A percentile compares a stretch with the other conserved stretches of the same genome.
These are phyloP conservation scores for Wasmannia auropunctata DNA, from an alignment of 1,140 invertebrate species.

Conservation along the genomic window DNA sequence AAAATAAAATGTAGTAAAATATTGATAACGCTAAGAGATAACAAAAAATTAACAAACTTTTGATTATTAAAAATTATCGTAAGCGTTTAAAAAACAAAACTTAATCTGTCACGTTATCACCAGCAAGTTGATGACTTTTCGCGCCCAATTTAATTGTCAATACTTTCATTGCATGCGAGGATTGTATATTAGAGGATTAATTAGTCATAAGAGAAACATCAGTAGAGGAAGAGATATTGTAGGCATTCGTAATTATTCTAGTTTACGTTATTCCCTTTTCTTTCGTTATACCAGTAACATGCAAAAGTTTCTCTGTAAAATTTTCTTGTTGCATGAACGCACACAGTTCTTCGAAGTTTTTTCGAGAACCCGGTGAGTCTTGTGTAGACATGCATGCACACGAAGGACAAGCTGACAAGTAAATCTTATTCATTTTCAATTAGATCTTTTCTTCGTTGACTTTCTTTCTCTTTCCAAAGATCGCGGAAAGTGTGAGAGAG, in stretches of 20 bases:
- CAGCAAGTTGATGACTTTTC: background rate
- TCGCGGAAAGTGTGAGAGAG: background rate
- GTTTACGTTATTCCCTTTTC: background rate
- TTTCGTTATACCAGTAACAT: background rate
- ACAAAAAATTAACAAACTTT: background rate
- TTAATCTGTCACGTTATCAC: background rate
- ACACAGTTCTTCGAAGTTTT: too few relatives aligned
- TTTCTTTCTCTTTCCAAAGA: background rate
- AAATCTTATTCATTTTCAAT: background rate
- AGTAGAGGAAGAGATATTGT: background rate
- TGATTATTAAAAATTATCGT: background rate
- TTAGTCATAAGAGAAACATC: background rate
- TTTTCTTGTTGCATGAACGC: too few relatives aligned
- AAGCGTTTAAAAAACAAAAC: background rate
- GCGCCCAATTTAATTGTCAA: background rate
- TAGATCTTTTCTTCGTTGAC: background rate
- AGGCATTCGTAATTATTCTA: background rate
- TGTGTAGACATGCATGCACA: background rate
- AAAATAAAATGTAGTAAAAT: background rate
- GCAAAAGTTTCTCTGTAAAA: background rate
- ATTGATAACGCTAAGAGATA: background rate
- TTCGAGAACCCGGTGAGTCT: background rate
- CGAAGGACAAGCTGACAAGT: background rate
- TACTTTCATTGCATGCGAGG: background rate
- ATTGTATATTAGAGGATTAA: background rate